phyloP scores from a whole-genome alignment of 2,888 invertebrate genomes.

The Drosophila putrida region DNA sequence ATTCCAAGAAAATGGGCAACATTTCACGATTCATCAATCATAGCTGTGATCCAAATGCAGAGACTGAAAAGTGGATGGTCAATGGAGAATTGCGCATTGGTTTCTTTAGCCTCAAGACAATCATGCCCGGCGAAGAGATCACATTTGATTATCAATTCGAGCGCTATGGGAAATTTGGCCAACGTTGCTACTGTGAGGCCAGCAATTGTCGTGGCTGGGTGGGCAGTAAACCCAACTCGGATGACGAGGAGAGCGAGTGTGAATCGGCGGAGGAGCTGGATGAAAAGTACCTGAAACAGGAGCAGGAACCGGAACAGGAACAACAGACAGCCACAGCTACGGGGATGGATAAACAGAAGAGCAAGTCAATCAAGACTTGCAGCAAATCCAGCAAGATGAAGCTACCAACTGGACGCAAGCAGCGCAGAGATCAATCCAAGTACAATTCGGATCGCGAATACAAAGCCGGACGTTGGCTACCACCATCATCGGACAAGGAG shows the following conservation, averaged over 20 bases:
- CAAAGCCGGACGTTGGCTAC: constrained; percentile 67
- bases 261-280: constrained; percentile 61
- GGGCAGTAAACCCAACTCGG: constrained; percentile 93
- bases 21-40: constrained; percentile 99
- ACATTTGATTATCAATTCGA: constrained; percentile 99
- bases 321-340: neutral
- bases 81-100: constrained; percentile 97
- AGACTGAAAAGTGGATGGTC: constrained; percentile 99
- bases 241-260: constrained; percentile 83
- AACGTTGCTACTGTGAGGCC: constrained; percentile 97
- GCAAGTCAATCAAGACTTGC: constrained; percentile 20
- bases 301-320: neutral
- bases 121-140: constrained; percentile 96
- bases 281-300: constrained; percentile 33
- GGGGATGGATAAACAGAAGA: neutral
- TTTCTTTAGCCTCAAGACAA: constrained; percentile 95
- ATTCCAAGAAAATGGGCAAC: constrained; percentile 98
- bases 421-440: constrained; percentile 54
- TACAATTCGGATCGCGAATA: constrained; percentile 77
- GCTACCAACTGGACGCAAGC: constrained; percentile 21
- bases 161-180: constrained; percentile 97
- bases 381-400: constrained; percentile 19
- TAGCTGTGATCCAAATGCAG: constrained; percentile 99
- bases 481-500: constrained; percentile 31
- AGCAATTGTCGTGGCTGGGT: constrained; percentile 97